Percentiles rank a stretch among this genome's conserved stretches.
Evolutionary conservation across 1,140 invertebrate species (phyloP).

Genomic region (Plodia interpunctella): DNA sequence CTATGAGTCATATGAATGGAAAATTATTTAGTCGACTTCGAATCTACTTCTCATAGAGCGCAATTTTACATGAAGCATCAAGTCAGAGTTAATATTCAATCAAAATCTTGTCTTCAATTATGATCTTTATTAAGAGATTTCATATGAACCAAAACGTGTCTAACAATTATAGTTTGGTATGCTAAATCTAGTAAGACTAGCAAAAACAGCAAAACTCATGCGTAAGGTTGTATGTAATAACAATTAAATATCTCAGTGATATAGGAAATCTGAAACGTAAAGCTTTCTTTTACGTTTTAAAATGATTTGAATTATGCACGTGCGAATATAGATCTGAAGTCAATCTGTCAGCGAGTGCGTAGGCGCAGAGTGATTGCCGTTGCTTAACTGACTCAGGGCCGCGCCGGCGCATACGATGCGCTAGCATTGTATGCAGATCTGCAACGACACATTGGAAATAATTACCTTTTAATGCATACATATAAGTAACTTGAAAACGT

Average conservation of each 20-base stretch:
- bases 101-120: no score
- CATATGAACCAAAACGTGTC: no score
- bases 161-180: no score
- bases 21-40: no score
- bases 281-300: neutral
- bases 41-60: no score
- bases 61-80: no score
- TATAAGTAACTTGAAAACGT: no score
- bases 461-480: neutral
- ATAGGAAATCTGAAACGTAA: neutral
- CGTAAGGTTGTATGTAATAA: neutral
- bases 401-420: neutral
- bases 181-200: neutral
- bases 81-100: no score
- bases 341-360: neutral
- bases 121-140: no score
- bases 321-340: neutral
- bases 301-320: neutral
- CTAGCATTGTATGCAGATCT: slow-evolving; percentile 1
- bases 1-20: no score
- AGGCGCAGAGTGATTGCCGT: neutral
- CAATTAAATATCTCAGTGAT: neutral
- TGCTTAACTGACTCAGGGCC: neutral
- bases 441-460: neutral
- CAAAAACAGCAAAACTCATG: neutral